Percentiles rank a stretch among this genome's conserved stretches.
Evolutionary conservation across 2,797 vertebrate genomes (phyloP).

Genomic region (Dendrocincla fuliginosa): DNA sequence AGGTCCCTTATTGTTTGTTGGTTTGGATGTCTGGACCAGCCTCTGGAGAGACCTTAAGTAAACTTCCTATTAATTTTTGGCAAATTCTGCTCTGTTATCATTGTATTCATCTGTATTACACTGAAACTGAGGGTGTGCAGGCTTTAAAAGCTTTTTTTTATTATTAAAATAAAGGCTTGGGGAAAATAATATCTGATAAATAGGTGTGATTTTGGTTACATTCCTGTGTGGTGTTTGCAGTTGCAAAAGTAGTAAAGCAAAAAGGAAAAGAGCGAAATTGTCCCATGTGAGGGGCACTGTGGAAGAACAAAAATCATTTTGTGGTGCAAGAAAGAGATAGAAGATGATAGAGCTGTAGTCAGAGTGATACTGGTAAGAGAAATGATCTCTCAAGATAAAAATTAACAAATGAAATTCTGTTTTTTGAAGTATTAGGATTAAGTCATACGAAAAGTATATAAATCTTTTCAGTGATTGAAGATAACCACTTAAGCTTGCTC

Average conservation of each 20-base stretch:
- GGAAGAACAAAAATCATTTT: background rate
- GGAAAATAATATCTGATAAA: background rate
- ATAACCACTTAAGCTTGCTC: background rate
- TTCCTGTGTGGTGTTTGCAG: background rate
- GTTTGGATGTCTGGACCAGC: background rate
- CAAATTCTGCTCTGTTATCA: background rate
- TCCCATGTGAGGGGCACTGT: fast-evolving
- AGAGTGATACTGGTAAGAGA: background rate
- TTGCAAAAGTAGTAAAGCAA: background rate
- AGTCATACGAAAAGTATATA: background rate
- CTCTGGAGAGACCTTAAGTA: background rate
- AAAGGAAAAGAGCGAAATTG: background rate
- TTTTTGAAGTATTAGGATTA: background rate
- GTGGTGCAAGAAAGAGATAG: background rate
- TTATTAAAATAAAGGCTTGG: background rate
- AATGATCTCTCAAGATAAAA: background rate
- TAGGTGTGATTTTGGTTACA: background rate
- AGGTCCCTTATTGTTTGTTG: background rate
- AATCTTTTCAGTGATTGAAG: background rate
- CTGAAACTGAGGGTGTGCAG: background rate
- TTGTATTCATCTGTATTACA: background rate
- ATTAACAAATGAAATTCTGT: background rate
- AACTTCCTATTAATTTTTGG: background rate
- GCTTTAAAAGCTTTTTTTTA: background rate
- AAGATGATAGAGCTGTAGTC: background rate